Conservation (phyloP, 2,113 vertebrate species). For the Psammodynastes pulverulentus region DNA sequence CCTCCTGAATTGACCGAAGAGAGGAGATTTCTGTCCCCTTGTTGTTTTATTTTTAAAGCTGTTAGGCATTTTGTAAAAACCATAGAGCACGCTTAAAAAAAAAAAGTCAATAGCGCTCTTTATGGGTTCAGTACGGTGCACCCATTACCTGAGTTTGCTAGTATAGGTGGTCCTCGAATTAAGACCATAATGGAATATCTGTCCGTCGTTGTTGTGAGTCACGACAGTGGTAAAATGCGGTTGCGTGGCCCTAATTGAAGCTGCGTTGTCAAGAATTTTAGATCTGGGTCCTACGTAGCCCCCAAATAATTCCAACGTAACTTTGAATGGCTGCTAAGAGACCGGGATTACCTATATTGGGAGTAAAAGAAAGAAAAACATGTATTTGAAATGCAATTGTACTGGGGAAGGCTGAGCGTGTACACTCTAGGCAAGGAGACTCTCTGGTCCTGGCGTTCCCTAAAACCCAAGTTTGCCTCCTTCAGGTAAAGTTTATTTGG, state of each 20-base stretch:
- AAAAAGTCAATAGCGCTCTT: not conserved
- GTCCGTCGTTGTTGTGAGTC: not conserved
- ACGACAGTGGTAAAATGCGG: not conserved
- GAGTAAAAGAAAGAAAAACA: not conserved
- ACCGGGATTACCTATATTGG: not conserved
- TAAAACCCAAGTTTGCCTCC: not conserved
- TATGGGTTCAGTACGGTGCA: not conserved
- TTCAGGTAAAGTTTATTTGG: conserved; percentile 84
- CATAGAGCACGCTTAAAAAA: not conserved
- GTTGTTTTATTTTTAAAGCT: not conserved
- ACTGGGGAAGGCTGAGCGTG: not conserved
- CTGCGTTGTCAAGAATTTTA: not conserved
- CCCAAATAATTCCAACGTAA: not conserved
- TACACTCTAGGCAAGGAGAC: not conserved
- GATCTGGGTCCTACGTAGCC: not conserved
- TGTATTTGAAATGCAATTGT: not conserved
- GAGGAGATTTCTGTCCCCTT: no score
- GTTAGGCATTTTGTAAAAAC: not conserved
- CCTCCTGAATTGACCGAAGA: not conserved
- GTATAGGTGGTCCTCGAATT: not conserved
- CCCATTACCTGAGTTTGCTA: not conserved
- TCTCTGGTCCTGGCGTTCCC: not conserved
- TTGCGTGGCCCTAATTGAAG: not conserved
- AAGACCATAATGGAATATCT: not conserved
- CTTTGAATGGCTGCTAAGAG: not conserved